Percentiles rank a stretch among this genome's conserved stretches.
Conservation (phyloP, 2,888 invertebrate species). For the Drosophila phalerata region DNA sequence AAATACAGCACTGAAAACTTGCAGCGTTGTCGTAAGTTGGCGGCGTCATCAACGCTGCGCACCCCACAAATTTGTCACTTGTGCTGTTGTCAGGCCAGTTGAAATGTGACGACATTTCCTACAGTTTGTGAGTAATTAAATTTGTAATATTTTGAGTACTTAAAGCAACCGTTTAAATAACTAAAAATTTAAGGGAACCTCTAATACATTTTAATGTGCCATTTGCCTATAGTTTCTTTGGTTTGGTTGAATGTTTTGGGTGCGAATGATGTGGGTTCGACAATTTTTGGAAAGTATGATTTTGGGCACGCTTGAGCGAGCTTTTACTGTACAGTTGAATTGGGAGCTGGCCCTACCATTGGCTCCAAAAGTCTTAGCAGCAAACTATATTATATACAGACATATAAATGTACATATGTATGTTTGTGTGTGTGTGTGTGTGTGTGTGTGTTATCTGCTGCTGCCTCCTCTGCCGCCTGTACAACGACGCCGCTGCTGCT, state of each 20-base stretch:
- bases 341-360: slow-evolving; percentile 29
- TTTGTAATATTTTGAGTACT: neutral
- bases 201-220: neutral
- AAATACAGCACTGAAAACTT: slow-evolving; percentile 62
- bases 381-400: slow-evolving; percentile 25
- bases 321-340: slow-evolving; percentile 35
- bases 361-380: slow-evolving; percentile 18
- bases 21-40: slow-evolving; percentile 46
- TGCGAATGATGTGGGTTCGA: slow-evolving; percentile 2
- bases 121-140: neutral
- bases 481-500: slow-evolving; percentile 46
- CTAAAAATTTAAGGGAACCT: neutral
- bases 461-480: slow-evolving; percentile 39
- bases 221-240: neutral
- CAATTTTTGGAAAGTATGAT: slow-evolving; percentile 15
- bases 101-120: neutral
- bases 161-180: neutral
- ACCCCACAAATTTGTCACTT: slow-evolving; percentile 62
- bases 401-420: slow-evolving; percentile 12
- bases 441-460: slow-evolving; percentile 33
- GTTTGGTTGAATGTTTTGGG: neutral
- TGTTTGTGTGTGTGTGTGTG: slow-evolving; percentile 8
- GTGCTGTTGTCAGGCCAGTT: slow-evolving; percentile 13
- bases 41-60: slow-evolving; percentile 46
- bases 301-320: slow-evolving; percentile 31